Percentiles rank a stretch among this genome's conserved stretches.
phyloP scores from a whole-genome alignment of 2,113 vertebrate species.

The Pongo pygmaeus region DNA sequence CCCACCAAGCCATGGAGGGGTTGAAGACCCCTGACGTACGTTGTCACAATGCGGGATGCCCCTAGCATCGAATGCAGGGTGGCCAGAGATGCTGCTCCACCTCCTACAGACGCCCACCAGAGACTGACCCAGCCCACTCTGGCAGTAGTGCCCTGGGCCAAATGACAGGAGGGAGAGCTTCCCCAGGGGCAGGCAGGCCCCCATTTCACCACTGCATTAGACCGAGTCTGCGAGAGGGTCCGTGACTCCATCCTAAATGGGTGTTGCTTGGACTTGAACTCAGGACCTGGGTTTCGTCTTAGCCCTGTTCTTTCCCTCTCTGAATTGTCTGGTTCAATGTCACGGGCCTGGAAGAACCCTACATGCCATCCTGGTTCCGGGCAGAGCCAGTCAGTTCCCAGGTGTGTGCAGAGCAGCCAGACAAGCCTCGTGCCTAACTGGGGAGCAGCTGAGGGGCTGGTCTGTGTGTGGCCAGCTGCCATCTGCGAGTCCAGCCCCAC shows the following conservation, averaged over 20 bases:
- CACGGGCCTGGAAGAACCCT: fast-evolving
- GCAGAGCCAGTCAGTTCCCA: neutral
- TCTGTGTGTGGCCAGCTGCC: neutral
- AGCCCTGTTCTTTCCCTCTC: neutral
- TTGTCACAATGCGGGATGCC: neutral
- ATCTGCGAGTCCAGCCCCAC: fast-evolving
- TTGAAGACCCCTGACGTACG: no score
- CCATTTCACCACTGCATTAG: neutral
- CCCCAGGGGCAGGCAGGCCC: neutral
- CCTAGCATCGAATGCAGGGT: neutral
- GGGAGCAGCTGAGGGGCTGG: neutral
- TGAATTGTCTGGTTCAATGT: neutral
- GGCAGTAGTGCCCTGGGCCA: no score
- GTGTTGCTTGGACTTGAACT: fast-evolving
- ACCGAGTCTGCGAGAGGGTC: fast-evolving
- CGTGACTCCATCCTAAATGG: fast-evolving
- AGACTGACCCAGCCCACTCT: neutral
- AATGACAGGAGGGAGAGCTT: no score
- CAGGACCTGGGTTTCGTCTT: neutral
- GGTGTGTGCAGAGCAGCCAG: neutral
- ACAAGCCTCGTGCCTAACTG: neutral
- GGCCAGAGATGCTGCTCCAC: neutral
- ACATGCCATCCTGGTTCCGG: fast-evolving
- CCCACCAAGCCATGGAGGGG: no score
- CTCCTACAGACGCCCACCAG: neutral